phyloP scores from a whole-genome alignment of 30 jellyfish, hydroid and myxozoan genomes.

The Chrysaora quinquecirrha region DNA sequence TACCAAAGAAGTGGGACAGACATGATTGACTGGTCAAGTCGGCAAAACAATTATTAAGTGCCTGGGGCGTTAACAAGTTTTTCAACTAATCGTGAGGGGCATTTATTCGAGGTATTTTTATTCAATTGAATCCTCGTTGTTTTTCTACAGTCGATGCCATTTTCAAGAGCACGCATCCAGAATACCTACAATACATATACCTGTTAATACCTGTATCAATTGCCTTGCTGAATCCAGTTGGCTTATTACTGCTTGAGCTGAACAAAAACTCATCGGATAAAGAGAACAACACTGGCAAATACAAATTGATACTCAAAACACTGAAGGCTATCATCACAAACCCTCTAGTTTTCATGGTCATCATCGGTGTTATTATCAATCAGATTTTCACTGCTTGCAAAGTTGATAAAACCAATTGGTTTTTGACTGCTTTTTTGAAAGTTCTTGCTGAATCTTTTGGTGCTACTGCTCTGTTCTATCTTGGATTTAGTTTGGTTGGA shows the following conservation, averaged over 20 bases:
- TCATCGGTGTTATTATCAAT: conserved; percentile 63
- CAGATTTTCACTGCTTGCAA: conserved; percentile 21
- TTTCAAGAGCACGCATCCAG: conserved; percentile 54
- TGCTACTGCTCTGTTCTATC: conserved; percentile 81
- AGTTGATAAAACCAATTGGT: conserved; percentile 29
- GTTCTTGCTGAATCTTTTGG: conserved; percentile 79
- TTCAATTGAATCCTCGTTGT: not conserved
- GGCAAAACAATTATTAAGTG: too few species aligned
- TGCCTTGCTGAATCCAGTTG: conserved; percentile 88
- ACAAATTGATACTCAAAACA: conserved; percentile 50
- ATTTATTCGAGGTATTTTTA: not conserved
- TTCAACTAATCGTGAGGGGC: too few species aligned
- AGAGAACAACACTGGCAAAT: conserved; percentile 8
- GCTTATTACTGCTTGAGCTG: conserved; percentile 80
- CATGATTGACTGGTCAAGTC: too few species aligned
- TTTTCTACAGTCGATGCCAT: conserved; percentile 78
- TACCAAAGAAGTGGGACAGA: too few species aligned
- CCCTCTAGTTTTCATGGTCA: conserved; percentile 89
- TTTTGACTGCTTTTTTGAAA: conserved; percentile 48
- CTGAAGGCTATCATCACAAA: conserved; percentile 69
- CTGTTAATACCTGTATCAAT: conserved; percentile 81
- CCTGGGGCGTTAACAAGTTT: too few species aligned
- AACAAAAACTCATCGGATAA: conserved; percentile 54
- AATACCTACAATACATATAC: conserved; percentile 75
- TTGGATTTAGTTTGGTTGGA: conserved; percentile 82